These are phyloP conservation scores for Muscicapa adusta DNA, from an alignment of 2,113 vertebrate genomes.

Conservation along the genomic window DNA sequence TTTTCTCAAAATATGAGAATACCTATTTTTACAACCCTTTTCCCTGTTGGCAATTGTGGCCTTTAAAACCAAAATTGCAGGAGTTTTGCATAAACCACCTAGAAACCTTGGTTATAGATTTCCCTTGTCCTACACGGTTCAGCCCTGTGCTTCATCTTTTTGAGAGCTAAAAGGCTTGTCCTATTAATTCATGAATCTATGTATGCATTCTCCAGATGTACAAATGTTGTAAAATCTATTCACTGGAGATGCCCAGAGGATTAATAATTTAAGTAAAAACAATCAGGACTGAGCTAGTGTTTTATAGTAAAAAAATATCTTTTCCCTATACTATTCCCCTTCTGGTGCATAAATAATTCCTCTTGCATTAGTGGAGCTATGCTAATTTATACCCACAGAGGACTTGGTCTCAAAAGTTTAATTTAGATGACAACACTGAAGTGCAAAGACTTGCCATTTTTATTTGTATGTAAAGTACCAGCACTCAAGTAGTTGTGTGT, in stretches of 20 bases:
- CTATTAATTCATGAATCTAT: not conserved
- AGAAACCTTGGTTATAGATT: not conserved
- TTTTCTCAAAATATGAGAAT: not conserved
- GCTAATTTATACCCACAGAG: slow-evolving; percentile 38
- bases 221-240: not conserved
- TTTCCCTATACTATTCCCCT: not conserved
- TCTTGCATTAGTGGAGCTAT: not conserved
- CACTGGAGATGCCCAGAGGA: not conserved
- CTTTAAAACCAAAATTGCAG: not conserved
- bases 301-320: slow-evolving; percentile 12
- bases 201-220: not conserved
- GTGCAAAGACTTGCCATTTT: slow-evolving; percentile 2
- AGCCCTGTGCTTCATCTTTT: not conserved
- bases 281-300: not conserved
- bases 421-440: slow-evolving; percentile 49
- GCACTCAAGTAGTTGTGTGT: slow-evolving; percentile 4
- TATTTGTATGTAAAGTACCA: slow-evolving; percentile 45
- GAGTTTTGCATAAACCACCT: not conserved
- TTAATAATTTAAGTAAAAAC: slow-evolving; percentile 45
- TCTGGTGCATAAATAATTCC: slow-evolving; percentile 34
- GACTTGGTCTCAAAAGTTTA: slow-evolving; percentile 35
- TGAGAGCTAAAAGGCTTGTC: not conserved
- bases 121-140: not conserved
- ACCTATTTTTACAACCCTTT: not conserved
- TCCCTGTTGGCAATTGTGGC: not conserved